Evolutionary conservation across 2,797 vertebrate species (phyloP).

Genomic region (Sarcoramphus papa): DNA sequence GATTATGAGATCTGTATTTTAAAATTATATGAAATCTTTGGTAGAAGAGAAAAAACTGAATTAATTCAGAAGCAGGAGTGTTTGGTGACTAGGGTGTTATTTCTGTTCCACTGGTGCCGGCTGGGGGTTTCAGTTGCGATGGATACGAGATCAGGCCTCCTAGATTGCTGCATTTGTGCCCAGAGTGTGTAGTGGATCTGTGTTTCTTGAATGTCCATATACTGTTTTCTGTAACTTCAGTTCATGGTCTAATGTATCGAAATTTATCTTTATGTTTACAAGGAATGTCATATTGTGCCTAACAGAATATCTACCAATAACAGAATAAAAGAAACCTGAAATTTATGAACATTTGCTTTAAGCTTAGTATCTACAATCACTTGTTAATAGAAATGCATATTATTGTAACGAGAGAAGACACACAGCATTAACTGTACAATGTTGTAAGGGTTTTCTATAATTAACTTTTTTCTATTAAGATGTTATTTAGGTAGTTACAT

Average conservation of each 20-base stretch:
- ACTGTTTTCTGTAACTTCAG: not conserved
- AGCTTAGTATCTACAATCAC: conserved; percentile 14
- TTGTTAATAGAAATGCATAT: not conserved
- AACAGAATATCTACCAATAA: conserved; percentile 11
- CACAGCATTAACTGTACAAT: not conserved
- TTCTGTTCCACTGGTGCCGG: not conserved
- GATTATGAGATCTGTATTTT: not conserved
- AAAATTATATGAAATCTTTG: not conserved
- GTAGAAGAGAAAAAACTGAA: not conserved
- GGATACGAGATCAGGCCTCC: not conserved
- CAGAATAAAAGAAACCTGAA: conserved; percentile 16
- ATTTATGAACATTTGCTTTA: conserved; percentile 18
- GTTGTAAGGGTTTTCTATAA: conserved; percentile 26
- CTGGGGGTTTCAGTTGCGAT: not conserved
- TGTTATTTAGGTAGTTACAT: not conserved
- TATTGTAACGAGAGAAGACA: not conserved
- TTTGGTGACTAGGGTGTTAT: not conserved
- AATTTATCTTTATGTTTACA: conserved; percentile 40
- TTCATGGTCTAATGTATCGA: not conserved
- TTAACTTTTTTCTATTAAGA: conserved; percentile 21
- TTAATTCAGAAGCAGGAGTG: not conserved
- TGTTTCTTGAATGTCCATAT: not conserved
- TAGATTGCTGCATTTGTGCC: not conserved
- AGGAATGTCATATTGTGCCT: conserved; percentile 53
- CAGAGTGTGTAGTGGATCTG: not conserved